Base-by-base conservation (phyloP, 2,113 vertebrate genomes). In the Amblyopsis rosae region DNA sequence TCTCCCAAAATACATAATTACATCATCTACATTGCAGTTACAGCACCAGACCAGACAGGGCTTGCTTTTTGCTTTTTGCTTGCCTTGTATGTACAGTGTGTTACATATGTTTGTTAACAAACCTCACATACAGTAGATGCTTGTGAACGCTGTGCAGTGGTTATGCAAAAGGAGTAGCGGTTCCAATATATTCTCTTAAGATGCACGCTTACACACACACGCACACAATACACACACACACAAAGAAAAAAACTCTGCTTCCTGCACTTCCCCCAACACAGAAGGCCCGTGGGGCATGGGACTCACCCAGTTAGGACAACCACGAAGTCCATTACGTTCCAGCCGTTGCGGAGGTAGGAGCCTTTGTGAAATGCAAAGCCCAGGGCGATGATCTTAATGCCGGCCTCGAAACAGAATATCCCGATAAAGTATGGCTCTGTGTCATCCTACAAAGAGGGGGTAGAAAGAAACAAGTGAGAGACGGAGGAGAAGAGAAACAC, bases 311-410 rank as follows among this genome's bases (percentile, higher is more conserved):
- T 98, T 63, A 99, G 95, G 77, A 99, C 97, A 61, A 99, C 98
- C 15, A 99, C 98, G 12, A 99, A 99, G 93, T 99, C 98, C 98
- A 99, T 99, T 91, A 98, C 96, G 0, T 99, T 99, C 98, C 98
- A 99, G 79, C 97, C 97, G 0, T 99, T 99, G 12, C 98, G 92
- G 73, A 99, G 95, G 90, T 99, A 99, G 62, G 98, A 99, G 83
- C 92, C 97, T 93, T 98, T 99, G 88, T 99, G 98, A 79, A 99
- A 96, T 15, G 94, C 96, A 12, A 99, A 98, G 84, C 97, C 98
- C 91, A 99, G 87, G 6, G 97, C 98, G 12, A 99, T 94, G 92
- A 99, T 98, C 91, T 99, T 99, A 91, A 99, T 99, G 72, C 96
- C 96, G 1, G 97, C 98, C 92, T 99, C 98, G 35, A 99, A 99